Evolutionary conservation across 2,797 vertebrate species (phyloP).

Genomic region (Nyctalus aviator): DNA sequence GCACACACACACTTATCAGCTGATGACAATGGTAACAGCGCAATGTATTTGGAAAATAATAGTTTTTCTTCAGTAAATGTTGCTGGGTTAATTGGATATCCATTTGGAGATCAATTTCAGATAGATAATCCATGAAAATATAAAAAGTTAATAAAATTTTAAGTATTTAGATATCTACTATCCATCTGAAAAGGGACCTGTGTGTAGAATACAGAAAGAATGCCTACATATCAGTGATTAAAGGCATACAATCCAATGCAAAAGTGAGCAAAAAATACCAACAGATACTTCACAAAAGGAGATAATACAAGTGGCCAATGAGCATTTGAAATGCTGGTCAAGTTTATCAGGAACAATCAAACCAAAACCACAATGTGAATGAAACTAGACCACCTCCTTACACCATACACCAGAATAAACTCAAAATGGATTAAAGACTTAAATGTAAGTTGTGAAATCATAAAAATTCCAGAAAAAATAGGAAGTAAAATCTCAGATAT

Average conservation of each 20-base stretch:
- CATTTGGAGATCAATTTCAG: neutral
- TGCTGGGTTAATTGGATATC: neutral
- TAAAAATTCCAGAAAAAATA: too few relatives aligned
- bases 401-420: too few relatives aligned
- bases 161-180: neutral
- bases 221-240: neutral
- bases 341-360: neutral
- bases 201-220: slow-evolving; percentile 20
- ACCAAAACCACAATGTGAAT: neutral
- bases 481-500: too few relatives aligned
- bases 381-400: neutral
- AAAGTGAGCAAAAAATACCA: neutral
- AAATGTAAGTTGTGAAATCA: too few relatives aligned
- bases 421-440: too few relatives aligned
- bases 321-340: neutral
- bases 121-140: neutral
- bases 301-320: neutral
- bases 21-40: neutral
- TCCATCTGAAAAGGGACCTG: neutral
- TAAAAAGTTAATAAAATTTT: neutral
- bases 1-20: neutral
- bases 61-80: neutral
- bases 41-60: neutral
- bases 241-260: neutral
- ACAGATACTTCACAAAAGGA: neutral